Evolutionary conservation across 2,113 vertebrate genomes (phyloP).

Genomic region (Vireo altiloquus): DNA sequence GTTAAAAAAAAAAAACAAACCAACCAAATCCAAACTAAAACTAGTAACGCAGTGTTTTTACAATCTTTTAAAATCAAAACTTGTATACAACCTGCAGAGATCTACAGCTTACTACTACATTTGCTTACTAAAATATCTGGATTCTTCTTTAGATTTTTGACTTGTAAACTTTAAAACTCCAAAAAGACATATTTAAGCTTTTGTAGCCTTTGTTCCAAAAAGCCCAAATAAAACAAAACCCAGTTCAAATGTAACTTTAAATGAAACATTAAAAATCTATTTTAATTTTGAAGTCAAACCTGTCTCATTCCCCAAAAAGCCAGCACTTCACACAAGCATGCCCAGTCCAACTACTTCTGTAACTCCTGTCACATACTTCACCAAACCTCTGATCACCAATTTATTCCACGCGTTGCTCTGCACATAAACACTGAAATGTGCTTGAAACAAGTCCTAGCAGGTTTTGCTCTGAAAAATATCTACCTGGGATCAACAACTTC

Average conservation of each 20-base stretch:
- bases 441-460: background rate
- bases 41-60: background rate
- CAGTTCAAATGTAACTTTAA: background rate
- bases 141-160: background rate
- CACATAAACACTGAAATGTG: background rate
- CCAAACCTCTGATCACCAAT: background rate
- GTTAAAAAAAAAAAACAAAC: background rate
- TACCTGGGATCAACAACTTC: background rate
- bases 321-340: background rate
- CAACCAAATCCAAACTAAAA: background rate
- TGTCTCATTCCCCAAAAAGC: background rate
- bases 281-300: background rate
- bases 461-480: background rate
- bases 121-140: background rate
- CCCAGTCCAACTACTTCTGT: background rate
- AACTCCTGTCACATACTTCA: background rate
- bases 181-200: background rate
- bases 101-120: background rate
- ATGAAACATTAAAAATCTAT: background rate
- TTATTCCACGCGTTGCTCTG: background rate
- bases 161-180: background rate
- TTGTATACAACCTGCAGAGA: background rate
- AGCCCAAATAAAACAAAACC: background rate
- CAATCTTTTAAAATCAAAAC: background rate
- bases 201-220: background rate